phyloP scores from a whole-genome alignment of 2,888 invertebrate species.

The Aspidiotus rigidus region DNA sequence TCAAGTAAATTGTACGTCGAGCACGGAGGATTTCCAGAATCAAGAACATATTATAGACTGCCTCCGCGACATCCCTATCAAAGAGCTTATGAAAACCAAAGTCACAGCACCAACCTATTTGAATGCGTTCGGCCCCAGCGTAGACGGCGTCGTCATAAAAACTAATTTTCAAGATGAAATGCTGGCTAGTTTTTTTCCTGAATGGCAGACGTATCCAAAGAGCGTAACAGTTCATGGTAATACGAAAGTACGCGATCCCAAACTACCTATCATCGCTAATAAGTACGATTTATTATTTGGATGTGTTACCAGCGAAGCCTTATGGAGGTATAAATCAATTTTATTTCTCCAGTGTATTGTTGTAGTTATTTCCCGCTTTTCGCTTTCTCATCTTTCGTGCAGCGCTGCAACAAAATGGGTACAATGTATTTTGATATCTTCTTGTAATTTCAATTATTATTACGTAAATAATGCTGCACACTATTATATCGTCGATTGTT shows the following conservation, averaged over 20 bases:
- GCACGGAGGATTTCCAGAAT: conserved; percentile 42
- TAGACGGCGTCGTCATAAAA: conserved; percentile 88
- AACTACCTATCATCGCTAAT: conserved; percentile 48
- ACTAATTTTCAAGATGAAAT: conserved; percentile 74
- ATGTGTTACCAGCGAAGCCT: conserved; percentile 83
- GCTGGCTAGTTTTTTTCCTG: conserved; percentile 52
- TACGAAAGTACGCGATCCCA: conserved; percentile 33
- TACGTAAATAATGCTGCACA: no score
- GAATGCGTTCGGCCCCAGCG: conserved; percentile 83
- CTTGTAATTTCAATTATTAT: no score
- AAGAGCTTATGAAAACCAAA: conserved; percentile 63
- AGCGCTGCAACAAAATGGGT: no score
- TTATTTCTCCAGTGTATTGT: not conserved
- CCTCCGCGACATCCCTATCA: conserved; percentile 62
- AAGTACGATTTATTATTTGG: conserved; percentile 80
- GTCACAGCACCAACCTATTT: conserved; percentile 72
- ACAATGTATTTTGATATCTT: no score
- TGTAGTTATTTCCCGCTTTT: not conserved
- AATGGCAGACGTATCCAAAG: conserved; percentile 33
- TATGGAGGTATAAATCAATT: conserved; percentile 53
- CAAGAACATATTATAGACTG: conserved; percentile 79
- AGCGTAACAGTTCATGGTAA: conserved; percentile 32
- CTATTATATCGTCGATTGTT: no score
- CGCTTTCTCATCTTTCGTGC: not conserved
- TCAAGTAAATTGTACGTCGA: conserved; percentile 66